Evolutionary conservation across 1,140 invertebrate genomes (phyloP), one percentile per base, ranked within the genome.

Genomic region (Orius insidiosus): DNA sequence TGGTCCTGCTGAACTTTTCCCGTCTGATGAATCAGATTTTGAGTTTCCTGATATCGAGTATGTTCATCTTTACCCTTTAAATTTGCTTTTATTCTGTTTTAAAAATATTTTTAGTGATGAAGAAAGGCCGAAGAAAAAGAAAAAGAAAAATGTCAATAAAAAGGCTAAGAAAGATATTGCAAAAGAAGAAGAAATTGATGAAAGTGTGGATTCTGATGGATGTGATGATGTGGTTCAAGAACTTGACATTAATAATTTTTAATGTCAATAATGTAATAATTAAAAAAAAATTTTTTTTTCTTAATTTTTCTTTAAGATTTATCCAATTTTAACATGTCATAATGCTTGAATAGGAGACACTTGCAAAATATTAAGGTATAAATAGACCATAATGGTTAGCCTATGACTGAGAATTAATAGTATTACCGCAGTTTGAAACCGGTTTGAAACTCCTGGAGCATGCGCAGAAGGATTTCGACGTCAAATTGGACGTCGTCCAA

Each of bases 1-100:
- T 48, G 53, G 52, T 2, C 53, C 49, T 47, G 47, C 53, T 36
- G 53, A 55, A 47, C 45, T 54, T 10, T 51, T 54, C 14, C 53
- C 53, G 8, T 54, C 53, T 14, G 53, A 54, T n/a, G 51, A 52
- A 19, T 49, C 49, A 40, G 51, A 52, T 37, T 50, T 48, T 39
- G 49, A 52, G 13, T 36, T 42, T 9, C 33, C 45, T 34, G 45
- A 51, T 44, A 31, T 51, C 19, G 47, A 44, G 51, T 52, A 52
- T 13, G 44, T 24, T 37, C 37, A 18, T 32, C 11, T 15, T 9
- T 14, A 9, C n/a, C n/a, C n/a, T n/a, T n/a, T n/a, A 13, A 47
- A 37, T n/a, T 47, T 41, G 2, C 4, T n/a, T 40, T 47, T 40
- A 15, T 9, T 8, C 10, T 19, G 2, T 9, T 40, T 41, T 30